Evolutionary conservation across 2,113 vertebrate species (phyloP).

Genomic region (Dascyllus trimaculatus): DNA sequence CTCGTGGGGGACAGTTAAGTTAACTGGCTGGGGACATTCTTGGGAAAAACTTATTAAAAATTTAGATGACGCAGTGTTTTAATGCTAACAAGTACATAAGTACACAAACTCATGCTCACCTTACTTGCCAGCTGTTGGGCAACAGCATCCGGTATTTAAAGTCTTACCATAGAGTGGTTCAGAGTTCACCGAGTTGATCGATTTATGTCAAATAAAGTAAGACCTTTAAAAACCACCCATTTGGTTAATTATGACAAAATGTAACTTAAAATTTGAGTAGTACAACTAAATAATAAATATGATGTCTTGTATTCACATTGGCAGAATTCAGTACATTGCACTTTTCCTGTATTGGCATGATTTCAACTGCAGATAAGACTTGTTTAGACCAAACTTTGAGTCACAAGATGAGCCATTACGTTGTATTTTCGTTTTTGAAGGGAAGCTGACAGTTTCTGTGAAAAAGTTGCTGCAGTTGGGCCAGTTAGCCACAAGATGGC

Average conservation of each 20-base stretch:
- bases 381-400: neutral
- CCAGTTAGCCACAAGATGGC: conserved; percentile 16
- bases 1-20: neutral
- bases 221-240: neutral
- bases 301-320: too few relatives aligned
- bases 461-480: neutral
- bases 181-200: neutral
- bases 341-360: too few relatives aligned
- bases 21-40: rapidly evolving
- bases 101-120: neutral
- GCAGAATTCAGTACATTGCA: too few relatives aligned
- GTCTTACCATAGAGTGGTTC: neutral
- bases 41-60: too few relatives aligned
- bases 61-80: neutral
- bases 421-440: neutral
- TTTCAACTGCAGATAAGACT: too few relatives aligned
- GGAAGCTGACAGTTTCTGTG: neutral
- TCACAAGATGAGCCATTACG: neutral
- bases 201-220: neutral
- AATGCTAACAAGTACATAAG: neutral
- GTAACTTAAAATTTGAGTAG: neutral
- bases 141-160: neutral
- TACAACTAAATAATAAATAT: too few relatives aligned
- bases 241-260: neutral
- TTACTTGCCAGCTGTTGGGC: neutral